A percentile compares a stretch with the other conserved stretches of the same genome.
Evolutionary conservation across 2,797 vertebrate genomes (phyloP).

Genomic region (Poecilia gillii): DNA sequence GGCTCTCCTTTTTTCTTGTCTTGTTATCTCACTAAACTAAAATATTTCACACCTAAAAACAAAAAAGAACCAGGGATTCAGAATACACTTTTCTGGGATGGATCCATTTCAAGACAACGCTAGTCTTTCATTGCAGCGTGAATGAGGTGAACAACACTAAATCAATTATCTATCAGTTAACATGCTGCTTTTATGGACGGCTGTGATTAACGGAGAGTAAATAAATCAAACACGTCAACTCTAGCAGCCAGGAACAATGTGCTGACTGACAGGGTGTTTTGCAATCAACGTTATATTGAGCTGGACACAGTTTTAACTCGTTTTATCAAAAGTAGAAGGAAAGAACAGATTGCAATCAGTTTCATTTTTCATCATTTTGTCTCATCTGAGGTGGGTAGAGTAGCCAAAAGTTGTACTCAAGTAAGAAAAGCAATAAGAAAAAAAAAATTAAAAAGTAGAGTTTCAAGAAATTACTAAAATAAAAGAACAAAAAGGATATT

Average conservation of each 20-base stretch:
- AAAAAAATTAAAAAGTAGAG: too few relatives aligned
- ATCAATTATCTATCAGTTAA: constrained; percentile 60
- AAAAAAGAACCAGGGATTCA: constrained; percentile 24
- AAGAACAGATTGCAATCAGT: background rate
- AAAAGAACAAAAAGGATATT: too few relatives aligned
- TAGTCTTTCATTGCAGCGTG: constrained; percentile 51
- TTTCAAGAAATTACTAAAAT: too few relatives aligned
- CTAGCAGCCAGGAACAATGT: background rate
- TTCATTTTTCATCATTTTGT: background rate
- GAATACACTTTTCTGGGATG: constrained; percentile 39
- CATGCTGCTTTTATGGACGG: constrained; percentile 25
- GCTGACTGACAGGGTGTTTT: background rate
- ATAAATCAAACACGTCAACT: constrained; percentile 23
- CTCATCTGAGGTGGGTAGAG: too few relatives aligned
- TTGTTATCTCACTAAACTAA: constrained; percentile 57
- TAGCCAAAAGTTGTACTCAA: too few relatives aligned
- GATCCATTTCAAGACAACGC: constrained; percentile 42
- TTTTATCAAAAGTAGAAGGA: background rate
- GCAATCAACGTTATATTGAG: background rate
- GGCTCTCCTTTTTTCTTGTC: constrained; percentile 49
- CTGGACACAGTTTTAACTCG: background rate
- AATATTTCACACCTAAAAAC: constrained; percentile 59
- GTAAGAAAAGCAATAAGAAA: too few relatives aligned
- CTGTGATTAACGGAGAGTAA: constrained; percentile 10
- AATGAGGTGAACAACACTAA: constrained; percentile 60